phyloP scores from a whole-genome alignment of 2,888 invertebrate genomes.

The Drosophila paramelanica region DNA sequence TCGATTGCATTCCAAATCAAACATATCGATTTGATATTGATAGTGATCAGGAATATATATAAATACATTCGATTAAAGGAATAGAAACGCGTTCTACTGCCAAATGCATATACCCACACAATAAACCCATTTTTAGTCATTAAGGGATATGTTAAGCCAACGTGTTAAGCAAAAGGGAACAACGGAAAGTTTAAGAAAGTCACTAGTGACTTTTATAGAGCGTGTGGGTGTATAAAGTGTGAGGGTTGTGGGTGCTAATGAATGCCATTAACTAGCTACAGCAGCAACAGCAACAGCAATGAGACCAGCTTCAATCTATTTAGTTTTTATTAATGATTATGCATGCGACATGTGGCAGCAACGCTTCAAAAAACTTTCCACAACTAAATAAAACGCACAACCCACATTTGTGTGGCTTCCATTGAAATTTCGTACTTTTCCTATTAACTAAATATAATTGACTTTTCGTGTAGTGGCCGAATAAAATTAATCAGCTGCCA shows the following conservation, averaged over 20 bases:
- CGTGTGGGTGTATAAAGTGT: not conserved
- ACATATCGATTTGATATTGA: too few relatives aligned
- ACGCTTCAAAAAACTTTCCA: conserved; percentile 23
- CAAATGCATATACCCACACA: not conserved
- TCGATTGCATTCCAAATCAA: too few relatives aligned
- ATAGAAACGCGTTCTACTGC: too few relatives aligned
- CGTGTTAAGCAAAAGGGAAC: not conserved
- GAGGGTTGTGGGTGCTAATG: conserved; percentile 51
- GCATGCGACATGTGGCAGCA: conserved; percentile 70
- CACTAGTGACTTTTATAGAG: conserved; percentile 20
- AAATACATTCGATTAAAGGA: too few relatives aligned
- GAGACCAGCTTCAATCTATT: conserved; percentile 60
- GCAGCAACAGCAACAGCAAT: conserved; percentile 13
- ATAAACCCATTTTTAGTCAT: not conserved
- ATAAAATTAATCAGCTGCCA: conserved; percentile 35
- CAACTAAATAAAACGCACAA: conserved; percentile 54
- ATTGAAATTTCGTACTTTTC: conserved; percentile 13
- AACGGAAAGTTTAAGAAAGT: conserved; percentile 43
- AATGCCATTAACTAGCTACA: conserved; percentile 55
- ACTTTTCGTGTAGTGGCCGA: conserved; percentile 26
- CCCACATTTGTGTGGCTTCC: conserved; percentile 47
- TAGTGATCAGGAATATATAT: too few relatives aligned
- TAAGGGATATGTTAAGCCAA: conserved; percentile 7
- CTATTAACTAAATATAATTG: conserved; percentile 50
- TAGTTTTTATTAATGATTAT: conserved; percentile 74